Conservation (phyloP, 1,140 invertebrate species). For the Brachionus manjavacas region DNA sequence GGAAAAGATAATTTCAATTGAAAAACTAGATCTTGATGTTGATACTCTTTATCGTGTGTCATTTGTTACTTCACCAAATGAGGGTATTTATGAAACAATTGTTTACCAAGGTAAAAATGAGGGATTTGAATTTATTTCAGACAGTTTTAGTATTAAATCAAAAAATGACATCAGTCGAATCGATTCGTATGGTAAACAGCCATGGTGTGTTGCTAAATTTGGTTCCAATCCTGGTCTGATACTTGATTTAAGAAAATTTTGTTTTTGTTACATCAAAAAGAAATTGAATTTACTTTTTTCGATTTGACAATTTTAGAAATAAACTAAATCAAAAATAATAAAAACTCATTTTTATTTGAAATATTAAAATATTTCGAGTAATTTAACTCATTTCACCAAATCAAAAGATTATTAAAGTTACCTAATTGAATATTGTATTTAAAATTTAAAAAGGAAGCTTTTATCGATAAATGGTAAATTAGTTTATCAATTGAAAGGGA, state of each 20-base stretch:
- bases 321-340: too few relatives aligned
- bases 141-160: slow-evolving; percentile 65
- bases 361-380: too few relatives aligned
- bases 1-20: slow-evolving; percentile 64
- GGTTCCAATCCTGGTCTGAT: not conserved
- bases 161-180: slow-evolving; percentile 73
- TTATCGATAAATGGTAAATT: too few relatives aligned
- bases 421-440: too few relatives aligned
- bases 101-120: slow-evolving; percentile 63
- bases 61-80: slow-evolving; percentile 68
- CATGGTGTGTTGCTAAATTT: not conserved
- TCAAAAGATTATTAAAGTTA: too few relatives aligned
- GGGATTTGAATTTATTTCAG: slow-evolving; percentile 49
- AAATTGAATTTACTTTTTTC: too few relatives aligned
- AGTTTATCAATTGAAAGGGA: too few relatives aligned
- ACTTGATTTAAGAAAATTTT: slow-evolving; percentile 11
- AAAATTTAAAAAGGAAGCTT: too few relatives aligned
- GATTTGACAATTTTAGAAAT: too few relatives aligned
- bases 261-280: not conserved
- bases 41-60: slow-evolving; percentile 70
- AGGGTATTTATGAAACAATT: slow-evolving; percentile 71
- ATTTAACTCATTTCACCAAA: too few relatives aligned
- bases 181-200: slow-evolving; percentile 69
- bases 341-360: too few relatives aligned
- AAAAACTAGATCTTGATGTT: slow-evolving; percentile 64